These are phyloP conservation scores for Tipula unca DNA, from an alignment of 2,888 invertebrate species.

Conservation along the genomic window DNA sequence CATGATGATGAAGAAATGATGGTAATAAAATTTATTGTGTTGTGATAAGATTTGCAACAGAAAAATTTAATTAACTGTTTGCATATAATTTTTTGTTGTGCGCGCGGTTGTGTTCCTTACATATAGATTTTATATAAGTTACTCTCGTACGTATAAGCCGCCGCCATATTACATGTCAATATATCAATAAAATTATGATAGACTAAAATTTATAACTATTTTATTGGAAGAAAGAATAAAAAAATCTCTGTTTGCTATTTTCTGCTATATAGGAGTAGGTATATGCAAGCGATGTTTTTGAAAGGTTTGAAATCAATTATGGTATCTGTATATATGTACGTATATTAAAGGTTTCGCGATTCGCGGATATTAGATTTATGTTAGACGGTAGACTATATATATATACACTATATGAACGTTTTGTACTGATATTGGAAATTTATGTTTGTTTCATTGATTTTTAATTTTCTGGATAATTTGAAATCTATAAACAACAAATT, in stretches of 20 bases:
- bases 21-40: constrained; percentile 4
- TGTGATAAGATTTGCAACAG: constrained; percentile 8
- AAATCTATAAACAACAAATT: neutral
- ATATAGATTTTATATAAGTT: neutral
- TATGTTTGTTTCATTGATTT: neutral
- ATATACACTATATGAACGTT: no score
- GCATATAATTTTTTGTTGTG: neutral
- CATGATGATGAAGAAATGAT: neutral
- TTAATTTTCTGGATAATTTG: neutral
- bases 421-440: neutral
- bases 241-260: neutral
- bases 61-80: constrained; percentile 8
- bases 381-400: constrained; percentile 2
- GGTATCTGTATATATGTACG: neutral
- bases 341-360: neutral
- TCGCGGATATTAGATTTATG: neutral
- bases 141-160: neutral
- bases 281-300: neutral
- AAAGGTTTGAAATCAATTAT: constrained; percentile 1
- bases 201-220: neutral
- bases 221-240: neutral
- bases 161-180: constrained; percentile 14
- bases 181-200: neutral
- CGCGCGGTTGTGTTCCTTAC: neutral
- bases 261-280: neutral